These are phyloP conservation scores for Mongoloraphidia duomilia DNA, from an alignment of 2,888 invertebrate species.

Conservation along the genomic window DNA sequence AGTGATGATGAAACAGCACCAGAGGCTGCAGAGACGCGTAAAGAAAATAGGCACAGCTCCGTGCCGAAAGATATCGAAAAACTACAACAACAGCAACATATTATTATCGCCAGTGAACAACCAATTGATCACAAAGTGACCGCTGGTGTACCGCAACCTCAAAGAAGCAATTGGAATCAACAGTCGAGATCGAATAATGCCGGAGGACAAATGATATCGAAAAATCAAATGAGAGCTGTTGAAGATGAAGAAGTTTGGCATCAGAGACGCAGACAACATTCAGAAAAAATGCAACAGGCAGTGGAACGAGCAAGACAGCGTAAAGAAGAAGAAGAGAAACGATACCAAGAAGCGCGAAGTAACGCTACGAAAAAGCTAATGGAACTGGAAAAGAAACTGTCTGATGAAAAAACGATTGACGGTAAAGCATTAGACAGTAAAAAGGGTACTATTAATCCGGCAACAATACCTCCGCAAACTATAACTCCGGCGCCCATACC, in stretches of 20 bases:
- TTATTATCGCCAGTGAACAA: constrained; percentile 8
- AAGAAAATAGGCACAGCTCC: constrained; percentile 16
- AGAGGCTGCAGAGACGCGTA: constrained; percentile 20
- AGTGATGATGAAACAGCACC: constrained; percentile 70
- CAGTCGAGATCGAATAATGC: constrained; percentile 15
- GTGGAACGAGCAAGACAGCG: constrained; percentile 73
- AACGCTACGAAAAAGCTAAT: constrained; percentile 51
- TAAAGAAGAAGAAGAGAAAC: constrained; percentile 79
- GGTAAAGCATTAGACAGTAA: constrained; percentile 30
- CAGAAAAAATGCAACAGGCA: constrained; percentile 58
- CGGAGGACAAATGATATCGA: constrained; percentile 8
- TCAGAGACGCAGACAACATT: constrained; percentile 52
- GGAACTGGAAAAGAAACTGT: constrained; percentile 51
- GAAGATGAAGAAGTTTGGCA: constrained; percentile 52
- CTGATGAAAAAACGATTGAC: constrained; percentile 38
- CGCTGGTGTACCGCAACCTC: too few species aligned
- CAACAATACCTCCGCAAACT: constrained; percentile 26
- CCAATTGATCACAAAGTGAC: constrained; percentile 10
- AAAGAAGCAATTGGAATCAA: constrained; percentile 15
- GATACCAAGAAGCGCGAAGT: constrained; percentile 43
- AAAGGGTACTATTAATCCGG: constrained; percentile 29
- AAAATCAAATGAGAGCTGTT: constrained; percentile 26
- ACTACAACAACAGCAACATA: background rate
- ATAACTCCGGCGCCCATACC: constrained; percentile 33
- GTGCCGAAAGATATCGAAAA: constrained; percentile 9